A percentile compares a stretch with the other conserved stretches of the same genome.
phyloP scores from a whole-genome alignment of 2,113 vertebrate genomes.

The Phainopepla nitens region DNA sequence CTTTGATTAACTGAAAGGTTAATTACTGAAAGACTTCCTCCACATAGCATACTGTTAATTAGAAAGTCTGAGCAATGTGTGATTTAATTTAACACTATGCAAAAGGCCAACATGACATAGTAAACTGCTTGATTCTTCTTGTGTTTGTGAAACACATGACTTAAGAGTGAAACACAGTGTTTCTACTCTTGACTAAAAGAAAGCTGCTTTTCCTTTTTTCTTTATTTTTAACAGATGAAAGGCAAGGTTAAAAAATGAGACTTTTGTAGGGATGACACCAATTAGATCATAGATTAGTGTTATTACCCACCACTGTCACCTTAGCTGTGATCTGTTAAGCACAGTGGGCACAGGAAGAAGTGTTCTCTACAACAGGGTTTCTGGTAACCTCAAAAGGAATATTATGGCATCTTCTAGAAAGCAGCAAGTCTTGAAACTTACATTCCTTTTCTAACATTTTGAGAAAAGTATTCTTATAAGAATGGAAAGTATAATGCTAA shows the following conservation, averaged over 20 bases:
- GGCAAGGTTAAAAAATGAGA: not conserved
- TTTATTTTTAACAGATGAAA: not conserved
- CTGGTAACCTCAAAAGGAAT: not conserved
- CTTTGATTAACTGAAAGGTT: constrained; percentile 27
- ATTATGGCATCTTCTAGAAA: not conserved
- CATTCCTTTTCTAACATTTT: not conserved
- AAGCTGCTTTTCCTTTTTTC: not conserved
- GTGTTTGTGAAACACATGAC: not conserved
- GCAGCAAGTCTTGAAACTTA: not conserved
- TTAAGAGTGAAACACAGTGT: too few species aligned
- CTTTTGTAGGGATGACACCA: not conserved
- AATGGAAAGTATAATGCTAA: not conserved
- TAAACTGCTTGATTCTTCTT: not conserved
- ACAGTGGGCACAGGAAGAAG: not conserved
- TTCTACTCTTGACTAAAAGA: not conserved
- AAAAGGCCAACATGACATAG: not conserved
- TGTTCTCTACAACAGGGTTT: not conserved
- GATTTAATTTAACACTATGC: not conserved
- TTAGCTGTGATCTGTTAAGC: not conserved
- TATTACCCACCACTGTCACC: not conserved
- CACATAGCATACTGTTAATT: not conserved
- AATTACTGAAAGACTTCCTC: constrained; percentile 12
- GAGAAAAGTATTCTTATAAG: not conserved
- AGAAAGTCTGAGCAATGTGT: not conserved
- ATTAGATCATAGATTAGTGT: not conserved